Base-by-base conservation (phyloP, 2,113 vertebrate species). In the Leuciscus idus region DNA sequence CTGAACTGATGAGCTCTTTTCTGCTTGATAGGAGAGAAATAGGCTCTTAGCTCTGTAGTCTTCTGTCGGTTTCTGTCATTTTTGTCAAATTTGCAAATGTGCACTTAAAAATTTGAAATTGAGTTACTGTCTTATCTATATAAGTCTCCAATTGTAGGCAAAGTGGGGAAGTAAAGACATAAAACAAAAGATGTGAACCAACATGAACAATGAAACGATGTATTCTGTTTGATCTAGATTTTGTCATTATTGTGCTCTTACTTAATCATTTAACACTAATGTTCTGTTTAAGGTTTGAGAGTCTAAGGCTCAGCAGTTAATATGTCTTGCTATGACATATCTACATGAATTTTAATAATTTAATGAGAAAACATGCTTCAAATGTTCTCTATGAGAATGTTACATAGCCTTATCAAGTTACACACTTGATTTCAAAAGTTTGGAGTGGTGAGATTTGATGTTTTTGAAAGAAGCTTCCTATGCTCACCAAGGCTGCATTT, bases 1-100 rank as follows among this genome's bases (percentile, higher is more conserved):
- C 72, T 75, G 79, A 81, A 13, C 36, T 81, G 36, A 80, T 46
- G 78, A 62, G 55, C 77, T 39, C 77, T 61, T 80, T 79, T 33
- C 33, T 43, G 77, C 77, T 80, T 15, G 39, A 62, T 43, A 59
- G 30, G 52, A 78, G 52, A 62, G 57, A 80, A 36, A 80, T 80
- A 12, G 46, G 78, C 23, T 62, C 39, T 26, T 26, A 11, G 11
- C 33, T 75, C n/a, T 75, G n/a, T 28, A 48, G 50, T 23, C 52
- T 52, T 59, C 19, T 79, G 2, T 39, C 21, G 21, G 30, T 79
- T 39, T 57, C 9, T 59, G 2, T 79, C 5, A 1, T 43, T 79
- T 79, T 15, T 8, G 33, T 59, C 11, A 59, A 7, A 59, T 39
- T 52, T 17, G 13, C 50, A 52, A 0, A 9, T 43, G 39, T 77